Conservation (phyloP, 2,113 vertebrate species). For the Thalassoma bifasciatum region DNA sequence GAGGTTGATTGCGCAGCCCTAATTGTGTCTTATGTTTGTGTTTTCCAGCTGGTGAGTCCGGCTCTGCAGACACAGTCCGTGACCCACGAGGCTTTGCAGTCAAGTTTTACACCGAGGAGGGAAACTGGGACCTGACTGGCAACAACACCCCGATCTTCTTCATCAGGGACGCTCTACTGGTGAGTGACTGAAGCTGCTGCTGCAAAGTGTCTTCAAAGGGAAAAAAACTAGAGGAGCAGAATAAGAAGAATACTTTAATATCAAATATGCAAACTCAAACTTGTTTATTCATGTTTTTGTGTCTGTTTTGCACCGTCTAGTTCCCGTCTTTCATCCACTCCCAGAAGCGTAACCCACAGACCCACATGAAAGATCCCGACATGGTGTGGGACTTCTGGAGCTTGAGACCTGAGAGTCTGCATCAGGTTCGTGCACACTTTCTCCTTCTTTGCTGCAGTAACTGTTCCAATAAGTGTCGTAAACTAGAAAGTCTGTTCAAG, state of each 20-base stretch:
- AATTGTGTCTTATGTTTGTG: not conserved
- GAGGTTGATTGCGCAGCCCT: too few relatives aligned
- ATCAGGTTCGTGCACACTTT: constrained; percentile 84
- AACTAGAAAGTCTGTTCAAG: too few relatives aligned
- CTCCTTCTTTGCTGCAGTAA: not conserved
- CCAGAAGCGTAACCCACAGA: constrained; percentile 98
- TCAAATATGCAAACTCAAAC: not conserved
- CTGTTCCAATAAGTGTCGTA: too few relatives aligned
- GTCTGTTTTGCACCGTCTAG: constrained; percentile 69
- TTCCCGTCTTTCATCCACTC: constrained; percentile 96
- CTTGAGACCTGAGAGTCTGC: constrained; percentile 91
- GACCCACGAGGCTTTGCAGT: constrained; percentile 96
- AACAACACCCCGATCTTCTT: constrained; percentile 99
- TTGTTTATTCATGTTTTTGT: too few relatives aligned
- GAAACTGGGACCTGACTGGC: constrained; percentile 98
- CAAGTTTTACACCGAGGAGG: constrained; percentile 97
- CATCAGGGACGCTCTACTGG: constrained; percentile 92
- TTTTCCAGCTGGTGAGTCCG: constrained; percentile 90
- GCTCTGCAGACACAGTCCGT: constrained; percentile 94
- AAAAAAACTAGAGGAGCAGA: too few relatives aligned
- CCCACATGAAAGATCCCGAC: constrained; percentile 95
- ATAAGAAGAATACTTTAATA: too few relatives aligned
- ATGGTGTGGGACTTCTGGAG: constrained; percentile 99
- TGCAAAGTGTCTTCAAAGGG: not conserved
- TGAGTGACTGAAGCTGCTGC: constrained; percentile 17